Evolutionary conservation across 1,140 invertebrate species (phyloP).

Genomic region (Steinernema khuongi): DNA sequence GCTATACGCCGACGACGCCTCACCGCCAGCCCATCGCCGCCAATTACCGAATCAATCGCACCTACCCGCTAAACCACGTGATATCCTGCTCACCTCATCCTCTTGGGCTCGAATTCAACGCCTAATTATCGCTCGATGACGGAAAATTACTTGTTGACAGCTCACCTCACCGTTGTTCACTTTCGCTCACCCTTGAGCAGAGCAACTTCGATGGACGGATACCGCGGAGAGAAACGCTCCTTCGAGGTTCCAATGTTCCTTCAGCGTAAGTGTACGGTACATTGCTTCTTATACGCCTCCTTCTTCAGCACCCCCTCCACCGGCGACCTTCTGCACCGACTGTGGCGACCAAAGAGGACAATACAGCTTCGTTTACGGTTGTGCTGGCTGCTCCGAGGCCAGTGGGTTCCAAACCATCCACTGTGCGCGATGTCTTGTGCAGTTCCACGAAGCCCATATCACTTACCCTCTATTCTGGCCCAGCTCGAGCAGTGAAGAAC

Average conservation of each 20-base stretch:
- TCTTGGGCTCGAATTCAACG: not conserved
- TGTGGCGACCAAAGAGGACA: not conserved
- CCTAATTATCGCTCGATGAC: not conserved
- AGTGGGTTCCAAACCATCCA: not conserved
- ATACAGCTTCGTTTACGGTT: not conserved
- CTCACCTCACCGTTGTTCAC: not conserved
- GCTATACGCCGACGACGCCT: no score
- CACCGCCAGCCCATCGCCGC: not conserved
- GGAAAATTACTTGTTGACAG: not conserved
- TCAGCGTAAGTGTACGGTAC: no score
- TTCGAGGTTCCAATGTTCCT: no score
- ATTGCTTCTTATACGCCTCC: no score
- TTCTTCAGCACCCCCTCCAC: no score
- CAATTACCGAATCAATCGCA: constrained; percentile 10
- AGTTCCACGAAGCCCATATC: not conserved
- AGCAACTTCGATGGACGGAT: not conserved
- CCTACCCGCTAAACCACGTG: not conserved
- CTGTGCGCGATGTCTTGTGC: not conserved
- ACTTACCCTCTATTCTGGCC: not conserved
- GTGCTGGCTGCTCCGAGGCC: not conserved
- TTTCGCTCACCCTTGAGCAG: not conserved
- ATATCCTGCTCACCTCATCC: not conserved
- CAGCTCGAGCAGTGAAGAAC: not conserved
- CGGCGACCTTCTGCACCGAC: no score
- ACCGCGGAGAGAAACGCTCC: no score